Conservation (phyloP, 2,797 vertebrate species). For the Benthosema pterotum region DNA sequence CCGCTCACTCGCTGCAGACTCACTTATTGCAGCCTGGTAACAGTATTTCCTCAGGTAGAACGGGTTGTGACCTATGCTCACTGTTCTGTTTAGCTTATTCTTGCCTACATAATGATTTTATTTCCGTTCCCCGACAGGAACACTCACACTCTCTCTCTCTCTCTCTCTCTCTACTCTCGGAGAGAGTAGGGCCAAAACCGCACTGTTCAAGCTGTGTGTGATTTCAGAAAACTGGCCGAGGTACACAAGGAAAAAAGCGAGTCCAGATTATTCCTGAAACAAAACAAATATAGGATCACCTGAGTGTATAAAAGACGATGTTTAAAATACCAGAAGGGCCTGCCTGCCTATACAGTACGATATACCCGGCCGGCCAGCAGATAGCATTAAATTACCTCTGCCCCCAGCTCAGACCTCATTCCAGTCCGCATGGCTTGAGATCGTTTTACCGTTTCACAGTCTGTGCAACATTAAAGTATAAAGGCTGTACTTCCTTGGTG, state of each 20-base stretch:
- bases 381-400: conserved; percentile 31
- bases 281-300: conserved; percentile 24
- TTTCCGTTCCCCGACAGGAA: conserved; percentile 47
- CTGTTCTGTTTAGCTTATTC: conserved; percentile 25
- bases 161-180: neutral
- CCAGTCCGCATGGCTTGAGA: conserved; percentile 17
- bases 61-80: conserved; percentile 22
- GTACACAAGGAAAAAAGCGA: conserved; percentile 45
- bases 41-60: conserved; percentile 14
- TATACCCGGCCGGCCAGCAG: conserved; percentile 24
- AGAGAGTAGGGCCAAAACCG: conserved; percentile 30
- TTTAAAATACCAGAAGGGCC: conserved; percentile 22
- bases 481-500: no score
- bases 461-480: no score
- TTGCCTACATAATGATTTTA: conserved; percentile 37
- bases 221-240: conserved; percentile 43
- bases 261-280: conserved; percentile 25
- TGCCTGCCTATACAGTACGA: neutral
- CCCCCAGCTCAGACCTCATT: conserved; percentile 25
- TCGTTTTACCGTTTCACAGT: conserved; percentile 21
- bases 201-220: conserved; percentile 39
- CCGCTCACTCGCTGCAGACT: no score
- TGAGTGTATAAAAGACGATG: conserved; percentile 9
- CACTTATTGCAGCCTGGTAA: no score
- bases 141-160: conserved; percentile 29